A percentile compares a stretch with the other conserved stretches of the same genome.
phyloP scores from a whole-genome alignment of 2,797 vertebrate species.

The Gymnothorax reevesii region DNA sequence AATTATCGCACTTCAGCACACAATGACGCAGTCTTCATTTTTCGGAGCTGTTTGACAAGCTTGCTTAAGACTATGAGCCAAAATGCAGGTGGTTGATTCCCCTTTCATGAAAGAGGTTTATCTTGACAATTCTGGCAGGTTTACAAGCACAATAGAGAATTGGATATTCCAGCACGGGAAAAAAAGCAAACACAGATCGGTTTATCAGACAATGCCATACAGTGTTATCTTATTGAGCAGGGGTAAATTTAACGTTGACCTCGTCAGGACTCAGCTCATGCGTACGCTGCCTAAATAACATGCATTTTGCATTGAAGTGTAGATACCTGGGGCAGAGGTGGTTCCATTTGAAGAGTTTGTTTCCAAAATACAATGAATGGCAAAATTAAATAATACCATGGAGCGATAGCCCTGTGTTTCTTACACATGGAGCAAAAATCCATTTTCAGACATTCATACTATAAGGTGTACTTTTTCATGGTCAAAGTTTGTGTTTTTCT shows the following conservation, averaged over 20 bases:
- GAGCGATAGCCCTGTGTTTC: too few relatives aligned
- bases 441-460: too few relatives aligned
- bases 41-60: not conserved
- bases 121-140: conserved; percentile 21
- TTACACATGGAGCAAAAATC: too few relatives aligned
- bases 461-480: too few relatives aligned
- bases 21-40: not conserved
- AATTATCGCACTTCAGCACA: not conserved
- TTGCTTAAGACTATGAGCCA: not conserved
- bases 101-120: conserved; percentile 3
- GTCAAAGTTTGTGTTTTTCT: too few relatives aligned
- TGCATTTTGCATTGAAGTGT: not conserved
- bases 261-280: not conserved
- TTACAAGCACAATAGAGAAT: conserved; percentile 3
- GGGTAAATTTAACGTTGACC: conserved; percentile 1
- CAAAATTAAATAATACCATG: too few relatives aligned
- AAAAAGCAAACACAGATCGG: conserved; percentile 12
- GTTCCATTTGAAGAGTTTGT: not conserved
- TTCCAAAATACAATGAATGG: too few relatives aligned
- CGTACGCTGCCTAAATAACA: not conserved
- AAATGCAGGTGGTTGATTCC: not conserved
- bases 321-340: conserved; percentile 7
- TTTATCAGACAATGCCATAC: conserved; percentile 27
- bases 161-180: not conserved
- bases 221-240: not conserved